Evolutionary conservation across 2,888 invertebrate genomes (phyloP), one percentile per base, ranked within the genome.

Genomic region (Lypha dubia): DNA sequence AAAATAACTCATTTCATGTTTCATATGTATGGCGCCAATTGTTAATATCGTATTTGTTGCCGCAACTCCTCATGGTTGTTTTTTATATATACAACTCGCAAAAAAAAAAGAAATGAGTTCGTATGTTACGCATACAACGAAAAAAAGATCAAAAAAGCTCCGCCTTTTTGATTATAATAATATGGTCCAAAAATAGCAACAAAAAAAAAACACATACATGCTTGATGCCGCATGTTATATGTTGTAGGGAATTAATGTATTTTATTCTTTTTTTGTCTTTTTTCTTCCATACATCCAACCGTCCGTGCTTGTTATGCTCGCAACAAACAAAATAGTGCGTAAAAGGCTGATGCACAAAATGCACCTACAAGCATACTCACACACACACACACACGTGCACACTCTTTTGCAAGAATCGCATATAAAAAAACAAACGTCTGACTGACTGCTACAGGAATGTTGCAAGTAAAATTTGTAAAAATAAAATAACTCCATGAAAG

Each of bases 141-240:
- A 91, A 90, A 90, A 90, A 90, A 88, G 88, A 88, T 88, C 90
- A 90, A 90, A 90, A 90, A 91, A 91, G 91, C 90, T 90, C 90
- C 90, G 90, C 90, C 90, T 90, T 91, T 90, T 90, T 90, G 91
- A 89, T 68, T 90, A 87, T 38, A 79, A 73, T 65, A 49, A 79
- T 63, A 70, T 71, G 51, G 46, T 0, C 17, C 56, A 67, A 49
- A 38, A 53, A 41, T 51, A 63, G 44, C 38, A 68, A 24, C 17
- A 32, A n/a, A n/a, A n/a, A n/a, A n/a, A n/a, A n/a, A n/a, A 67
- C 38, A 32, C 38, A 60, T n/a, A 28, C 51, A 17, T n/a, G 28
- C 53, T 20, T 62, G 32, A 62, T 63, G 62, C 51, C 41, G 3
- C 44, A 63, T 53, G 70, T 44, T 41, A 28, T 60, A 49, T 68